Conservation (phyloP, 1,140 invertebrate genomes). For the Drosophila littoralis region DNA sequence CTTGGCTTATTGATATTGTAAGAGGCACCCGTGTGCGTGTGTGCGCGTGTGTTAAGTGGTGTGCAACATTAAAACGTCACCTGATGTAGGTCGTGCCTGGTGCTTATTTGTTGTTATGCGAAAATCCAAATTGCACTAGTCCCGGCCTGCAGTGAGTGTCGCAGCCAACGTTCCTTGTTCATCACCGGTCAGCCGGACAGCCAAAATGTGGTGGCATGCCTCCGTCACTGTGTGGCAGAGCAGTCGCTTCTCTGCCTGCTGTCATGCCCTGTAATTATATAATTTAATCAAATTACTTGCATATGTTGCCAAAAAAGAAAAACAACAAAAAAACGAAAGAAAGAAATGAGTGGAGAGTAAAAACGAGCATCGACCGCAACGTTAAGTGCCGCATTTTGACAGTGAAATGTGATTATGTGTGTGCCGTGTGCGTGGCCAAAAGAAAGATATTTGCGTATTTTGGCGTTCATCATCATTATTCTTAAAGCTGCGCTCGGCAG, state of each 20-base stretch:
- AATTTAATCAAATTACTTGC: constrained; percentile 83
- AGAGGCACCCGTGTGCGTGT: constrained; percentile 22
- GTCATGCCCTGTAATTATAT: constrained; percentile 73
- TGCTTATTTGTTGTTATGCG: constrained; percentile 80
- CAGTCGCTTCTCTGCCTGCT: constrained; percentile 8
- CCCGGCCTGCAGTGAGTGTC: constrained; percentile 84
- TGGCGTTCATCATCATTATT: constrained; percentile 81
- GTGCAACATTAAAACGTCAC: constrained; percentile 80
- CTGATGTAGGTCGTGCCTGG: constrained; percentile 83
- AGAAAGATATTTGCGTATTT: constrained; percentile 81
- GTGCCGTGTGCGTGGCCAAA: constrained; percentile 57
- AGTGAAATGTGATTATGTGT: constrained; percentile 72
- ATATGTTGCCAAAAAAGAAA: constrained; percentile 75
- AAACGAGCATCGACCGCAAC: constrained; percentile 40
- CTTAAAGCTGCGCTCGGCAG: constrained; percentile 45
- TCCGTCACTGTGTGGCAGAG: constrained; percentile 57
- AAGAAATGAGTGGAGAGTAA: constrained; percentile 42
- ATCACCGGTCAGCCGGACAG: constrained; percentile 6
- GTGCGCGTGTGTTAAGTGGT: constrained; percentile 42
- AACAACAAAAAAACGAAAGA: constrained; percentile 13
- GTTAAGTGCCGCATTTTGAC: constrained; percentile 75
- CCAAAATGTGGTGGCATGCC: constrained; percentile 49
- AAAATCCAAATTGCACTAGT: constrained; percentile 84
- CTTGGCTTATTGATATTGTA: constrained; percentile 66
- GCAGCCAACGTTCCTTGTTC: constrained; percentile 48